Base-by-base conservation (phyloP, 2,113 vertebrate genomes). In the Oreotrochilus melanogaster region DNA sequence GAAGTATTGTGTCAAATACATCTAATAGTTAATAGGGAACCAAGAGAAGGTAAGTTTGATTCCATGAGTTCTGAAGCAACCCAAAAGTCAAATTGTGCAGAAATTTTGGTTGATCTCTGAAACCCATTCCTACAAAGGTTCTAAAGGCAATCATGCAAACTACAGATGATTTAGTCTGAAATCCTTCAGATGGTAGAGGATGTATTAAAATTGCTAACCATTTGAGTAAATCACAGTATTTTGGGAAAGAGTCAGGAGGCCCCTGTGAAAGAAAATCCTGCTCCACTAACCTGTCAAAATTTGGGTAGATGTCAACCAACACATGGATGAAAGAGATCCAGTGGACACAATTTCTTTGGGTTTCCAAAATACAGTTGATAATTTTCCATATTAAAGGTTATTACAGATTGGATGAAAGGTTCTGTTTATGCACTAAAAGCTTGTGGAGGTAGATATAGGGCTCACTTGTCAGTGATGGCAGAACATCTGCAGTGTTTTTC, bases 401-500 rank as follows among this genome's bases (percentile, higher is more conserved):
- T 43, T 35, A 43, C 14, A 85, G 18, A 37, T 30, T 30, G 4
- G 5, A 51, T 22, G 13, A 48, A 75, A 75, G 42, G 23, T 72
- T 84, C 11, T 54, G n/a, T 45, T 37, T 33, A 30, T 57, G 47
- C 18, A 37, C 28, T 33, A 39, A 42, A 69, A 58, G 3, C 22
- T 67, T 22, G 4, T 21, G 22, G 21, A 70, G 2, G 27, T 33
- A 69, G 28, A 37, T 18, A 4, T 61, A 67, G 8, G 12, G 31
- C 8, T 75, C 5, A 11, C 21, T 70, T 70, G 80, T 64, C 50
- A 75, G 37, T 39, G 7, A 45, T 14, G n/a, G 24, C 18, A 35
- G 31, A 48, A 69, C 45, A 7, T 58, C 30, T 71, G 6, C 19
- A 31, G 12, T 33, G 42, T 9, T 0, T 0, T 37, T 75, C 18